These are phyloP conservation scores for Micropoecilia bifurca DNA, from an alignment of 2,797 vertebrate species.

Conservation along the genomic window DNA sequence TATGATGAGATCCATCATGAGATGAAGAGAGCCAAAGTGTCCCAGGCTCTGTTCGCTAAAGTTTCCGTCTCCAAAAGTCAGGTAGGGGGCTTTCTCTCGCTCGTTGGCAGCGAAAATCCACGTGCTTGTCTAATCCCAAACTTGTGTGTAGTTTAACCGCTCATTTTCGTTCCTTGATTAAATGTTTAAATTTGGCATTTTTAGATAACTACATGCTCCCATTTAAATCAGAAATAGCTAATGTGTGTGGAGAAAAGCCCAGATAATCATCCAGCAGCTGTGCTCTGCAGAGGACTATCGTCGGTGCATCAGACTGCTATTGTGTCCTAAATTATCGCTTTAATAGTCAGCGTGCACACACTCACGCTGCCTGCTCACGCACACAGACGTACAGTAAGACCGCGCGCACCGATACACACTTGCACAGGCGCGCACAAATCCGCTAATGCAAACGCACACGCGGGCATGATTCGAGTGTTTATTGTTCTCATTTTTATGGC, in stretches of 20 bases:
- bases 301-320: conserved; percentile 73
- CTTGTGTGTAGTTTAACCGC: conserved; percentile 25
- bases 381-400: conserved; percentile 42
- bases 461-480: conserved; percentile 70
- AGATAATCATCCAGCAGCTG: conserved; percentile 78
- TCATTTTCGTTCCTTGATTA: conserved; percentile 25
- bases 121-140: conserved; percentile 6
- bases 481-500: conserved; percentile 81
- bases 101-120: conserved; percentile 16
- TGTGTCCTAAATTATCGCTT: conserved; percentile 76
- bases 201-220: conserved; percentile 45
- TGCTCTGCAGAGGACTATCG: conserved; percentile 76
- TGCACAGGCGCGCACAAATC: conserved; percentile 36
- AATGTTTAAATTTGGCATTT: conserved; percentile 45
- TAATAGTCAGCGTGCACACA: conserved; percentile 65
- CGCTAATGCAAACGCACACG: conserved; percentile 50
- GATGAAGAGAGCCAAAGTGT: conserved; percentile 97
- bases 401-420: conserved; percentile 20
- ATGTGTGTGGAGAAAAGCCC: conserved; percentile 59
- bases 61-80: conserved; percentile 96
- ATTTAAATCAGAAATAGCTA: conserved; percentile 39
- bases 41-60: conserved; percentile 95
- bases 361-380: conserved; percentile 27
- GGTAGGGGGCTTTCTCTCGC: conserved; percentile 73
- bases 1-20: conserved; percentile 96